Evolutionary conservation across 2,113 vertebrate genomes (phyloP), one percentile per base, ranked within the genome.

Genomic region (Psammodynastes pulverulentus): DNA sequence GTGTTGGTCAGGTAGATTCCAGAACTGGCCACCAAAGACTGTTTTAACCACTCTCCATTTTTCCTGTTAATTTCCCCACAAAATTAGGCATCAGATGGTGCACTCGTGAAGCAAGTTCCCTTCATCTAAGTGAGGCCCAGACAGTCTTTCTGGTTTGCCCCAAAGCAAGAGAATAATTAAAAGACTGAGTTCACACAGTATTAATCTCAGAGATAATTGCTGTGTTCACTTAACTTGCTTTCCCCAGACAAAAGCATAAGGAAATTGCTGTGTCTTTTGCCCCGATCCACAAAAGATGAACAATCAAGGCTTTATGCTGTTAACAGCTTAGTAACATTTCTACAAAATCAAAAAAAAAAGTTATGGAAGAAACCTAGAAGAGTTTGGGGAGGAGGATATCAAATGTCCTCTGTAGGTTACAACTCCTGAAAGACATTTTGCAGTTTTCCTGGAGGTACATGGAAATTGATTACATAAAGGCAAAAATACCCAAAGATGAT

Each of bases 101-200:
- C 13, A 10, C n/a, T 21, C 1, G 48, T 34, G 48, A 87, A 45
- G 17, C 26, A 43, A 62, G 23, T 39, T 85, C 8, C n/a, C 7
- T 26, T 72, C 9, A 72, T 24, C 51, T 8, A 51, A 5, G 45
- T 9, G 46, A 17, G 72, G 94, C 67, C 90, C 39, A 86, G 39
- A 26, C 94, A 52, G n/a, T 86, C 79, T 92, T 43, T 0, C n/a
- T 39, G 39, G 51, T 90, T 62, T 95, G 89, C 53, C 5, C 79
- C 43, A 87, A 87, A 91, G 79, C 49, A 39, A 92, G 94, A 79
- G 95, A 94, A 95, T 95, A 94, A 94, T 95, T 95, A 95, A 72
- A 72, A 72, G 67, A 72, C 5, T 72, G 67, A 17, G 67, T 72
- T 72, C 67, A 72, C n/a, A 72, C n/a, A 72, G n/a, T 34, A 5